Evolutionary conservation across 2,888 invertebrate species (phyloP), one percentile per base, ranked within the genome.

Genomic region (Caenorhabditis zanzibari): DNA sequence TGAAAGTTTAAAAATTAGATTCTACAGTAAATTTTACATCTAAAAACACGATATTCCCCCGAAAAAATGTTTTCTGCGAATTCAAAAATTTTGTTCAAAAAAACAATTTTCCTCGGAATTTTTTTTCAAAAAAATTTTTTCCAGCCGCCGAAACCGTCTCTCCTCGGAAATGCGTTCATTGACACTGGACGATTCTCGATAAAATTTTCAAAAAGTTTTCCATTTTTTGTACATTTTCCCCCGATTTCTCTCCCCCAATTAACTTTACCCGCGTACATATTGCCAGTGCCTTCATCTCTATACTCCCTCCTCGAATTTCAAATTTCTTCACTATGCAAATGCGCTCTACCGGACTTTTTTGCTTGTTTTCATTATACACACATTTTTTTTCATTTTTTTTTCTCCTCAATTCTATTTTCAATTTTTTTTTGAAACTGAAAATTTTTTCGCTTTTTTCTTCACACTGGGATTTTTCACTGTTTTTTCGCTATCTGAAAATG

Each of bases 101-200:
- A 47, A 47, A 19, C 4, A 47, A 5, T 47, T 47, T 47, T 19
- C n/a, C n/a, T n/a, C 14, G 44, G 16, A 44, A 2, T 44, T 44
- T 44, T 44, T 44, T n/a, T n/a, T n/a, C n/a, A n/a, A n/a, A n/a
- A n/a, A n/a, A n/a, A n/a, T n/a, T n/a, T n/a, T 44, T 44, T 44
- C 14, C 68, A 82, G 82, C 61, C 77, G 77, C 52, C 82, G 77
- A 10, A 47, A 66, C 16, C 59, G 77, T 24, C 44, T 82, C 1
- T 64, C 77, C 7, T 32, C 22, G 7, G 77, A 77, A 26, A 72
- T 82, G 74, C 64, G 82, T 6, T 77, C 82, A 26, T 16, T 82
- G 47, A 82, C 82, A 32, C 69, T 82, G 26, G 82, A 82, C 35
- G 79, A 79, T 24, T 59, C 64, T 10, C 56, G 64, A 61, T 77